Conservation (phyloP, 2,113 vertebrate species). For the Gallinago undulata region DNA sequence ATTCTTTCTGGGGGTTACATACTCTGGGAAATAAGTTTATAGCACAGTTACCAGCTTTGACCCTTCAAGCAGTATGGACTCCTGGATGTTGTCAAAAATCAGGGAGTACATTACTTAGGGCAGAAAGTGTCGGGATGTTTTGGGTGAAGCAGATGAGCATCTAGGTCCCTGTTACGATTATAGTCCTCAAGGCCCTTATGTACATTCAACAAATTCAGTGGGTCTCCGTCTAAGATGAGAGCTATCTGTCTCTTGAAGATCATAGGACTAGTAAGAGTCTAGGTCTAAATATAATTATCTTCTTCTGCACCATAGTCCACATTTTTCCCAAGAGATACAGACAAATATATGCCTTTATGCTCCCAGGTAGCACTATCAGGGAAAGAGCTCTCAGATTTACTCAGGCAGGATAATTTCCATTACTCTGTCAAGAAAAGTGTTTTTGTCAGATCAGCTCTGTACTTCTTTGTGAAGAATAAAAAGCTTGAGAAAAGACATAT, state of each 20-base stretch:
- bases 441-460: conserved; percentile 31
- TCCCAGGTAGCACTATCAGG: background rate
- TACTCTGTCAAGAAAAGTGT: background rate
- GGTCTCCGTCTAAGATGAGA: background rate
- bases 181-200: background rate
- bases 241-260: background rate
- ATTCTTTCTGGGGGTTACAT: background rate
- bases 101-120: background rate
- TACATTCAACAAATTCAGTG: background rate
- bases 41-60: background rate
- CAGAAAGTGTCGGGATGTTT: background rate
- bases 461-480: conserved; percentile 59
- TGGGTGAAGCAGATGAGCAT: background rate
- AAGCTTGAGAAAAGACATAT: conserved; percentile 67
- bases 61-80: background rate
- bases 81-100: background rate
- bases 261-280: background rate
- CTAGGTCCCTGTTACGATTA: background rate
- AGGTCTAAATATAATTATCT: background rate
- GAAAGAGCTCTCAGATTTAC: background rate
- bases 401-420: conserved; percentile 20
- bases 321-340: background rate
- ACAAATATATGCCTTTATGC: background rate
- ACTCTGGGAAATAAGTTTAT: background rate
- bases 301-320: background rate